Conservation (phyloP, 2,797 vertebrate species). For the Lateolabrax maculatus region DNA sequence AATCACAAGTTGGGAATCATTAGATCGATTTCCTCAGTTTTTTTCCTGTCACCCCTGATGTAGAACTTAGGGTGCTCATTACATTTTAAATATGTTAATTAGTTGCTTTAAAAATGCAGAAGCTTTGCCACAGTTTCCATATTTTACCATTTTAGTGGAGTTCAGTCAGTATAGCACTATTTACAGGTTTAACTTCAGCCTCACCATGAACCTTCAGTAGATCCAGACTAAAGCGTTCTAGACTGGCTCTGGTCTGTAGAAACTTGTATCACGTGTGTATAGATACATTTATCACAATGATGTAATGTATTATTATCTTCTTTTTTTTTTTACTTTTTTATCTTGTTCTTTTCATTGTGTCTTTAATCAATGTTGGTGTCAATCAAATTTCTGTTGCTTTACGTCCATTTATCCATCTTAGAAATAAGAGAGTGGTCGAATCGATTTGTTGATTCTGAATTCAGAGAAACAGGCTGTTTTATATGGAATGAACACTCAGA, state of each 20-base stretch:
- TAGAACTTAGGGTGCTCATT: slow-evolving; percentile 27
- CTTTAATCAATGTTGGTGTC: slow-evolving; percentile 60
- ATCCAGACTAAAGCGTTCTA: slow-evolving; percentile 15
- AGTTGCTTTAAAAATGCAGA: slow-evolving; percentile 41
- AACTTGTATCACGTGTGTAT: slow-evolving; percentile 30
- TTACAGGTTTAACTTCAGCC: slow-evolving; percentile 24
- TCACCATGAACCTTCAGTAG: slow-evolving; percentile 33
- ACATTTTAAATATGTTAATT: slow-evolving; percentile 10
- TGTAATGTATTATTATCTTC: slow-evolving; percentile 28
- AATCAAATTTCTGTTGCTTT: slow-evolving; percentile 37
- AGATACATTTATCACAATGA: slow-evolving; percentile 44
- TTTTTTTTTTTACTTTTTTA: slow-evolving; percentile 39
- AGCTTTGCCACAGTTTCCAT: slow-evolving; percentile 32
- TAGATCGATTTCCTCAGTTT: slow-evolving; percentile 29
- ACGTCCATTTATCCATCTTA: slow-evolving; percentile 9
- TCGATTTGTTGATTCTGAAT: slow-evolving; percentile 42
- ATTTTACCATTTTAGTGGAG: slow-evolving; percentile 41
- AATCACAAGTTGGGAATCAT: slow-evolving; percentile 56
- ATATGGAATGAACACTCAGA: slow-evolving; percentile 34
- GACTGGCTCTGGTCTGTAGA: slow-evolving; percentile 39
- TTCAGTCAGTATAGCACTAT: slow-evolving; percentile 20
- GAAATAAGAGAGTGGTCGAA: slow-evolving; percentile 21
- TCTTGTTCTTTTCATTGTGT: slow-evolving; percentile 44
- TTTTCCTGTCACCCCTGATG: slow-evolving; percentile 18
- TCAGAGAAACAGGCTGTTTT: slow-evolving; percentile 49